Conservation (phyloP, 2,113 vertebrate species). For the Nothobranchius furzeri region DNA sequence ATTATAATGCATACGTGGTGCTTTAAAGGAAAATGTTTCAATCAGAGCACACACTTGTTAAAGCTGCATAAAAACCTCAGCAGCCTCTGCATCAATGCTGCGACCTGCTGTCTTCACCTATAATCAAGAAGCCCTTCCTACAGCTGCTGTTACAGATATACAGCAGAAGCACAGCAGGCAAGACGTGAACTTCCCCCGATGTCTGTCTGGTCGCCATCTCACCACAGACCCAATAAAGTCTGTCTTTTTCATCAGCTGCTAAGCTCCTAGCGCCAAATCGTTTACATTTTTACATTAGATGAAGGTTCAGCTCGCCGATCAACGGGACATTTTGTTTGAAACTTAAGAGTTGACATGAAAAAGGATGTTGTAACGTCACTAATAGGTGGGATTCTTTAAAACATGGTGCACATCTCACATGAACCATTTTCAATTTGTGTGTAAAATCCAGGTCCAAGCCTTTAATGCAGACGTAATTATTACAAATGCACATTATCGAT, state of each 20-base stretch:
- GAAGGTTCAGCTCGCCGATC: slow-evolving; percentile 7
- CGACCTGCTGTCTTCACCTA: slow-evolving; percentile 52
- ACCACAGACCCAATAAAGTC: slow-evolving; percentile 12
- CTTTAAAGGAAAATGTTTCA: slow-evolving; percentile 36
- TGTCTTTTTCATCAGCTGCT: slow-evolving; percentile 30
- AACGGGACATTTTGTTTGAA: slow-evolving; percentile 6
- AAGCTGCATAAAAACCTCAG: slow-evolving; percentile 33
- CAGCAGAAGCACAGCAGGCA: slow-evolving; percentile 40
- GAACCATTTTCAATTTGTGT: background rate
- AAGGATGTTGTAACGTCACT: background rate
- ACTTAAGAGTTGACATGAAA: background rate
- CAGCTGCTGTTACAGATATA: slow-evolving; percentile 3
- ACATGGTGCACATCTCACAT: background rate
- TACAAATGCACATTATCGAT: slow-evolving; percentile 54
- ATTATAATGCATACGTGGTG: slow-evolving; percentile 29
- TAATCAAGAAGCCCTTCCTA: slow-evolving; percentile 39
- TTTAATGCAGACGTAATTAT: slow-evolving; percentile 25
- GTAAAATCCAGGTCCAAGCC: background rate
- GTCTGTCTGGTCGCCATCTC: slow-evolving; percentile 23
- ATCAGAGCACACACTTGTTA: slow-evolving; percentile 48
- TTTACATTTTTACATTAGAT: slow-evolving; percentile 16
- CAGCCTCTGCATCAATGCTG: slow-evolving; percentile 13
- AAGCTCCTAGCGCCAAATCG: slow-evolving; percentile 25
- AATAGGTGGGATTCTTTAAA: background rate
- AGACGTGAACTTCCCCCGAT: slow-evolving; percentile 15